These are phyloP conservation scores for Lerista edwardsae DNA, from an alignment of 2,797 vertebrate genomes.

Conservation along the genomic window DNA sequence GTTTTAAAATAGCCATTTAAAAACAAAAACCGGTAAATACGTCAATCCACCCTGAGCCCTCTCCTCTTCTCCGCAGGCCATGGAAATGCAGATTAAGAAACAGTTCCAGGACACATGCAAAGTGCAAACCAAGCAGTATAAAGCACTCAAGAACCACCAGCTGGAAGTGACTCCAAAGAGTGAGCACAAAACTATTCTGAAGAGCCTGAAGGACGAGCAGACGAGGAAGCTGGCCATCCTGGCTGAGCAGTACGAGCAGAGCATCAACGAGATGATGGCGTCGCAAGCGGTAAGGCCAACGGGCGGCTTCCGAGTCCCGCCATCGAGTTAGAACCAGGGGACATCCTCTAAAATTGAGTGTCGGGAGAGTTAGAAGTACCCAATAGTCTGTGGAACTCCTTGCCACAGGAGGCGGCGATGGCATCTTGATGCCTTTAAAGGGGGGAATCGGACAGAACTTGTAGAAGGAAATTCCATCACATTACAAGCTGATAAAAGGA, in stretches of 20 bases:
- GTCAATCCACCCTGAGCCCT: constrained; percentile 19
- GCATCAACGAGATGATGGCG: constrained; percentile 99
- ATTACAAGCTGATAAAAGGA: no score
- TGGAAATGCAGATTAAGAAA: constrained; percentile 99
- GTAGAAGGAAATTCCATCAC: no score
- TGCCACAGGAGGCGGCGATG: no score
- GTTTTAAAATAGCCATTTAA: no score
- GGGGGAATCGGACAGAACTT: no score
- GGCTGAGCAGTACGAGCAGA: constrained; percentile 93
- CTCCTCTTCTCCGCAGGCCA: constrained; percentile 79
- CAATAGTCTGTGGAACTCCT: no score
- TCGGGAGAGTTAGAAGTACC: no score
- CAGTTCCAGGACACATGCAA: constrained; percentile 99
- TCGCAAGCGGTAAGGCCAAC: constrained; percentile 91
- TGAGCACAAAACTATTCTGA: constrained; percentile 98
- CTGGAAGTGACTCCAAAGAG: constrained; percentile 98
- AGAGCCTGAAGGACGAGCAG: constrained; percentile 89
- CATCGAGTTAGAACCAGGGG: no score
- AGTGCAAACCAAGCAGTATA: constrained; percentile 99
- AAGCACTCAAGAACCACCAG: constrained; percentile 99
- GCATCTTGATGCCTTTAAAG: no score
- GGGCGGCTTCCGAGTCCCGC: not conserved
- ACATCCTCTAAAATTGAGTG: no score
- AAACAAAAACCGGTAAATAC: no score
- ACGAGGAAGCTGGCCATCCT: constrained; percentile 85